Conservation (phyloP, 2,888 invertebrate species). For the Tenthredo amoena region DNA sequence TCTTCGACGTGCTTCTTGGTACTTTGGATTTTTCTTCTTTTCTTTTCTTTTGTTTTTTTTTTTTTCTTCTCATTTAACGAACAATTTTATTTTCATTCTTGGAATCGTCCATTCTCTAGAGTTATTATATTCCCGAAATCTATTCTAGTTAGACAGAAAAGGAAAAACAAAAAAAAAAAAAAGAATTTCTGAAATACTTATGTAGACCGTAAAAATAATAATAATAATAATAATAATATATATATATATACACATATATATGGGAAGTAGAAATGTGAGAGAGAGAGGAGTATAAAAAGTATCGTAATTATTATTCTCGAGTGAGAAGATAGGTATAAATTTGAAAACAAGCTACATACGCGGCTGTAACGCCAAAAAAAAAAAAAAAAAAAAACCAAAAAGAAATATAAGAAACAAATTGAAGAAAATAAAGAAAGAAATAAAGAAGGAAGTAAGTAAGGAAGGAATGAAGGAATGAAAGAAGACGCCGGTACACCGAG, state of each 20-base stretch:
- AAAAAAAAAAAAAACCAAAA: slow-evolving; percentile 8
- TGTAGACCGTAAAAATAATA: too few relatives aligned
- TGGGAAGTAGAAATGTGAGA: background rate
- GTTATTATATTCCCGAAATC: background rate
- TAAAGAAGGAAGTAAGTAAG: slow-evolving; percentile 4
- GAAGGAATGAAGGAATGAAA: background rate
- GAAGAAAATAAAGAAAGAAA: background rate
- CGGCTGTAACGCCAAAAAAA: background rate
- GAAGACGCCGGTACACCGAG: background rate
- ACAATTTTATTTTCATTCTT: too few relatives aligned
- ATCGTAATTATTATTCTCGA: slow-evolving; percentile 22
- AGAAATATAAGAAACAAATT: slow-evolving; percentile 43
- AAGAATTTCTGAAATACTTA: background rate
- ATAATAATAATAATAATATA: too few relatives aligned
- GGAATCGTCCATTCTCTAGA: background rate
- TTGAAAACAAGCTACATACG: too few relatives aligned
- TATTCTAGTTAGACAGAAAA: background rate
- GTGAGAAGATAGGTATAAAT: too few relatives aligned
- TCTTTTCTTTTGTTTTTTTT: background rate
- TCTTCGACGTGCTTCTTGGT: slow-evolving; percentile 2
- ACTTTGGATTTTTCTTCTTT: background rate
- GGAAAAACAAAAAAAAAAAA: background rate
- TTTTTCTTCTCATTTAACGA: background rate
- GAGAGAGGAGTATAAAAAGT: slow-evolving; percentile 8
- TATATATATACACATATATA: too few relatives aligned